Conservation (phyloP, 1,140 invertebrate species). For the Sycophaga agraensis region DNA sequence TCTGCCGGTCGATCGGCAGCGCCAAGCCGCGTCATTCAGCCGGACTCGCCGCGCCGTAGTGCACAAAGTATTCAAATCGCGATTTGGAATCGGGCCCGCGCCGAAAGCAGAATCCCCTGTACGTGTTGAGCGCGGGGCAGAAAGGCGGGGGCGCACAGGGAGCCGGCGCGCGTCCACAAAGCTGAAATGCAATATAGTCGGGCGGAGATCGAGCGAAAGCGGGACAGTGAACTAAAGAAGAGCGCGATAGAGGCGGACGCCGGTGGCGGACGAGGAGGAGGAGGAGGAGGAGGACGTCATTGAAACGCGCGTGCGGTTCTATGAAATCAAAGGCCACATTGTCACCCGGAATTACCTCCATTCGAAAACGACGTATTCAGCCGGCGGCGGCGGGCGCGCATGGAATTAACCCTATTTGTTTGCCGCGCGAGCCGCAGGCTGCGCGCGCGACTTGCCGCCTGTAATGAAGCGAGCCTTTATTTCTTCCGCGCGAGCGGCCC, state of each 20-base stretch:
- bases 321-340: conserved; percentile 59
- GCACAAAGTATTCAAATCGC: too few relatives aligned
- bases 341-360: conserved; percentile 58
- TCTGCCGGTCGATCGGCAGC: too few relatives aligned
- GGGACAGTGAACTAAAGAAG: too few relatives aligned
- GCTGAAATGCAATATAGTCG: not conserved
- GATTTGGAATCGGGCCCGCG: too few relatives aligned
- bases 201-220: too few relatives aligned
- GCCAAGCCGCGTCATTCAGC: too few relatives aligned
- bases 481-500: too few relatives aligned
- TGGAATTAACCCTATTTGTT: conserved; percentile 59
- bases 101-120: too few relatives aligned
- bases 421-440: conserved; percentile 5
- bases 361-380: conserved; percentile 59
- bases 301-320: conserved; percentile 46
- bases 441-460: conserved; percentile 33
- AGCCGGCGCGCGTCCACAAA: too few relatives aligned
- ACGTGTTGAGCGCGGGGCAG: too few relatives aligned
- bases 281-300: conserved; percentile 38
- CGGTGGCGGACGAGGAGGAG: not conserved
- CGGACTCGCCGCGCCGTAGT: too few relatives aligned
- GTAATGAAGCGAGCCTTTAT: conserved; percentile 54
- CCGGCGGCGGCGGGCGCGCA: conserved; percentile 42
- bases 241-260: not conserved
- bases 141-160: too few relatives aligned